Evolutionary conservation across 1,140 invertebrate species (phyloP), one percentile per base, ranked within the genome.

Genomic region (Zophobas morio): DNA sequence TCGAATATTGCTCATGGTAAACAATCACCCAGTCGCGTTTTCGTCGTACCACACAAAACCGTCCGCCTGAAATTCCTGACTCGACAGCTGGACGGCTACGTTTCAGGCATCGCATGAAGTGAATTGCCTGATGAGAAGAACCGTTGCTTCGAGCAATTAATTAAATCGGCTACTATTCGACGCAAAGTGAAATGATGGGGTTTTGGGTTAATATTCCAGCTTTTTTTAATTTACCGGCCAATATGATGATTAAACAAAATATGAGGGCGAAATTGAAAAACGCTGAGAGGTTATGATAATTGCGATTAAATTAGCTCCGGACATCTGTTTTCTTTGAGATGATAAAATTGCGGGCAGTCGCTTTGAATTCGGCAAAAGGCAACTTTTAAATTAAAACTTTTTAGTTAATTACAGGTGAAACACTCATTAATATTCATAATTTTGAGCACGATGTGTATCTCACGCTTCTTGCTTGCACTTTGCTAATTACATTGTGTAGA

Each of bases 1-100:
- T 76, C 60, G 74, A 36, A 57, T 76, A 76, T 70, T 76, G 74
- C 74, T 76, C 46, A 53, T 76, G 74, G 70, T 76, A 76, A 49
- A 35, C 51, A 76, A 36, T 20, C 1, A 66, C 32, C 5, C 71
- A 54, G 8, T 20, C 32, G 42, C 53, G 54, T 73, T 73, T 73
- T 73, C 40, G 1, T 8, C 1, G 5, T 39, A 2, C 37, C 32
- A 33, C 1, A 5, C 33, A 54, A 39, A 33, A 32, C 34, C 5
- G 40, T 34, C 51, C 32, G 53, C 36, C 54, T 47, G 51, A 73
- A 73, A 73, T 35, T 56, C 54, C 51, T 32, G 54, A 73, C 34
- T 34, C n/a, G 40, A 40, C 42, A 32, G 8, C 32, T 56, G 71
- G 46, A 57, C 37, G 51, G 35, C 71, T 73, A 51, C 39, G 54